Evolutionary conservation across 2,113 vertebrate genomes (phyloP).

Genomic region (Tyrannus savana): DNA sequence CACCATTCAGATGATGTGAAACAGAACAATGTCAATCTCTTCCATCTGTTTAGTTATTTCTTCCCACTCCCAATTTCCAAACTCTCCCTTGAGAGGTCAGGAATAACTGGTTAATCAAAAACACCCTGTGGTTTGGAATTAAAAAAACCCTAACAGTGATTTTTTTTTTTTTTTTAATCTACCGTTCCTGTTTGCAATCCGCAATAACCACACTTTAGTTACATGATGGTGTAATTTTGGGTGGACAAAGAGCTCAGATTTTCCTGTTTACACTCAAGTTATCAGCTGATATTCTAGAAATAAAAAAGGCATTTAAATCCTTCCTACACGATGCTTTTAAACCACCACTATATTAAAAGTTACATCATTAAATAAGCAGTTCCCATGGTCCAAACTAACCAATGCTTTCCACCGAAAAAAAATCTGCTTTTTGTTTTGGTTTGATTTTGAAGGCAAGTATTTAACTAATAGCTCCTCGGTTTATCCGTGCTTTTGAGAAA

Average conservation of each 20-base stretch:
- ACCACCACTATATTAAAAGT: neutral
- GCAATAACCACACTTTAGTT: neutral
- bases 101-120: conserved; percentile 62
- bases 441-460: neutral
- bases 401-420: neutral
- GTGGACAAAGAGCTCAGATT: neutral
- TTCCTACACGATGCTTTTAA: neutral
- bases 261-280: neutral
- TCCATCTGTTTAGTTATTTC: conserved; percentile 10
- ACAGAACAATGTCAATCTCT: conserved; percentile 2
- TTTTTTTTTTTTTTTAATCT: neutral
- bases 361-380: conserved; percentile 9
- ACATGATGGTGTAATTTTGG: neutral
- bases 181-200: neutral
- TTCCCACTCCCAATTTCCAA: conserved; percentile 27
- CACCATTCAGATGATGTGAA: neutral
- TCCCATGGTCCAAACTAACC: neutral
- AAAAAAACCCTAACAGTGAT: neutral
- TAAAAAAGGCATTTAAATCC: neutral
- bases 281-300: neutral
- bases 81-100: conserved; percentile 19
- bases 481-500: neutral
- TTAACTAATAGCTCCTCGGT: neutral
- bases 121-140: neutral
- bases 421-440: neutral